A percentile compares a stretch with the other conserved stretches of the same genome.
Conservation (phyloP, 2,888 invertebrate genomes). For the Philhelius pedissequus region DNA sequence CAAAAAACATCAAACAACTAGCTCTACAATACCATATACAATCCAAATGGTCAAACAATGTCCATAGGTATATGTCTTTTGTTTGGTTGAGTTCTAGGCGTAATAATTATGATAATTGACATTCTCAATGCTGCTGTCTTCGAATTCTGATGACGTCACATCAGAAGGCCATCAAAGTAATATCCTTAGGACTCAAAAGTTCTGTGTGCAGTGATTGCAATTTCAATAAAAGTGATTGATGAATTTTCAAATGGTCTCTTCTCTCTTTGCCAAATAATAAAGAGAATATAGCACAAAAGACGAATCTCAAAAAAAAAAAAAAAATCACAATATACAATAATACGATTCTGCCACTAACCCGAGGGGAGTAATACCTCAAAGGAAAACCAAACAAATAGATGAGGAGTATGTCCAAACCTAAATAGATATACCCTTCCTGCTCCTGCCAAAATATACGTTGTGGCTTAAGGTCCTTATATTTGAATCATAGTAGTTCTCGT, state of each 20-base stretch:
- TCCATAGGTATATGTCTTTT: background rate
- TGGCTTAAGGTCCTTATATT: conserved; percentile 16
- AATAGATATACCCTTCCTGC: background rate
- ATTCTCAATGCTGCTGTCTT: background rate
- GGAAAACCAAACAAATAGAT: conserved; percentile 24
- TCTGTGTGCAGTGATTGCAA: conserved; percentile 29
- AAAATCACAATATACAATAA: conserved; percentile 30
- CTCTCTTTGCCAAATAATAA: background rate
- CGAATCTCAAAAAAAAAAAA: conserved; percentile 14
- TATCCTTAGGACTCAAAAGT: conserved; percentile 18
- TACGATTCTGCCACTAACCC: conserved; percentile 14
- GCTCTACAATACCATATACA: no score
- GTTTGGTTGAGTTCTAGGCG: background rate
- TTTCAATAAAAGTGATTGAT: conserved; percentile 63
- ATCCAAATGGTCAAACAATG: background rate
- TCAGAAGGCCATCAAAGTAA: background rate
- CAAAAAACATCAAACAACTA: background rate
- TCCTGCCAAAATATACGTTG: conserved; percentile 15
- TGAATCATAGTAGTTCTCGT: conserved; percentile 36
- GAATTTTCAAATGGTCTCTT: conserved; percentile 29
- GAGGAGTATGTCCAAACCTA: background rate
- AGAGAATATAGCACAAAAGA: background rate
- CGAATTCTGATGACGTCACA: conserved; percentile 5
- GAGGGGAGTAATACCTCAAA: conserved; percentile 7
- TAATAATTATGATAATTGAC: conserved; percentile 14